A percentile compares a stretch with the other conserved stretches of the same genome.
phyloP scores from a whole-genome alignment of 2,113 vertebrate genomes.

The Hassar affinis region DNA sequence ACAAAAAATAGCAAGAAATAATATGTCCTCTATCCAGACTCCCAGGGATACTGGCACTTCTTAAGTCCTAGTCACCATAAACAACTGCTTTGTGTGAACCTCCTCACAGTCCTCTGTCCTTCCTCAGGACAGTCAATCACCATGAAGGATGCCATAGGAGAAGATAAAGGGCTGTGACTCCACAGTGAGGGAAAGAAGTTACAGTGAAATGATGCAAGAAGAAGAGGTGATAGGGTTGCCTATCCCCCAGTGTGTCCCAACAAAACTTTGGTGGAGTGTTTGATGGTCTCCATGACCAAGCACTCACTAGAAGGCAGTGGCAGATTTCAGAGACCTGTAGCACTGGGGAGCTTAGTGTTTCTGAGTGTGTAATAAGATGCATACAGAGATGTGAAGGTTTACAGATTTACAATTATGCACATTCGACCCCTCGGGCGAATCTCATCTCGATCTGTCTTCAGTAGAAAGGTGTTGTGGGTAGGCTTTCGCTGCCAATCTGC shows the following conservation, averaged over 20 bases:
- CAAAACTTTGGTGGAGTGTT: slow-evolving; percentile 54
- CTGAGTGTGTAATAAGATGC: slow-evolving; percentile 30
- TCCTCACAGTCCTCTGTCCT: slow-evolving; percentile 59
- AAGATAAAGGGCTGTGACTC: slow-evolving; percentile 1
- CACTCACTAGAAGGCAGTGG: slow-evolving; percentile 46
- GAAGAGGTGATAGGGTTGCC: slow-evolving; percentile 45
- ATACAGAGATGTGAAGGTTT: slow-evolving; percentile 4
- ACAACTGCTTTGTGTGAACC: slow-evolving; percentile 74
- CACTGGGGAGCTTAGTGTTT: slow-evolving; percentile 5
- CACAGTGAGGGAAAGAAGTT: slow-evolving; percentile 5
- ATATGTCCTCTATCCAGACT: slow-evolving; percentile 60
- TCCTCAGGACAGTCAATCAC: slow-evolving; percentile 73
- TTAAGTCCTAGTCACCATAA: slow-evolving; percentile 60
- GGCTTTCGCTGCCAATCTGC: slow-evolving; percentile 12
- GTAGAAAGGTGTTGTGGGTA: not conserved
- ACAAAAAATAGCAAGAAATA: slow-evolving; percentile 68
- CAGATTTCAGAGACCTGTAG: slow-evolving; percentile 43
- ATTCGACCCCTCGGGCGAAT: slow-evolving; percentile 27
- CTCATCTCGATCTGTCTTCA: slow-evolving; percentile 15
- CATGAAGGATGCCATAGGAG: slow-evolving; percentile 63
- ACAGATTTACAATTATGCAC: slow-evolving; percentile 50
- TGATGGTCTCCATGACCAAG: slow-evolving; percentile 58
- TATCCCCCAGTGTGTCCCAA: slow-evolving; percentile 49
- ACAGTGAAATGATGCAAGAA: slow-evolving; percentile 25
- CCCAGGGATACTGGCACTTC: slow-evolving; percentile 59